These are phyloP conservation scores for Hartigia nigra DNA, from an alignment of 2,888 invertebrate species.

Conservation along the genomic window DNA sequence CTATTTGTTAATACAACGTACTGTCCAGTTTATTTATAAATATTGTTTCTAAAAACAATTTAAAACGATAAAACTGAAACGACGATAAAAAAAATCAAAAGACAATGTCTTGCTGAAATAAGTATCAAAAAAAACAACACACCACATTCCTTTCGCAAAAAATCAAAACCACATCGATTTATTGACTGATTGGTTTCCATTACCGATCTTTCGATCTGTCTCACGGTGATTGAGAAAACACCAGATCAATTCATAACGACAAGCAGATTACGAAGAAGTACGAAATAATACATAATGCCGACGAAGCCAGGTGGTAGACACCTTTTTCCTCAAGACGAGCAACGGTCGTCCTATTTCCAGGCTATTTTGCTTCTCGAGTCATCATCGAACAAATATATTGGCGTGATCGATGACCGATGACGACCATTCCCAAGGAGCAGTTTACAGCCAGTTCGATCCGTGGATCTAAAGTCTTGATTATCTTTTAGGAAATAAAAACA, in stretches of 20 bases:
- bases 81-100: background rate
- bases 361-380: background rate
- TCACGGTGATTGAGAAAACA: background rate
- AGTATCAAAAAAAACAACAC: background rate
- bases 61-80: background rate
- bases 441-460: background rate
- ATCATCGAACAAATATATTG: background rate
- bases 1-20: background rate
- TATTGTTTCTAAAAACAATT: background rate
- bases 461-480: slow-evolving; percentile 15
- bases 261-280: background rate
- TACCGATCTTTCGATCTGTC: background rate
- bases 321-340: background rate
- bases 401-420: background rate
- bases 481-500: slow-evolving; percentile 33
- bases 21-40: background rate
- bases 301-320: too few relatives aligned
- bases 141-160: background rate
- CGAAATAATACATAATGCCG: background rate
- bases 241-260: background rate
- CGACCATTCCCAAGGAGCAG: background rate
- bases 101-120: background rate
- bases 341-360: background rate
- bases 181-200: background rate
- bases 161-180: background rate